phyloP scores from a whole-genome alignment of 1,140 invertebrate species.

The Anadara kagoshimensis region DNA sequence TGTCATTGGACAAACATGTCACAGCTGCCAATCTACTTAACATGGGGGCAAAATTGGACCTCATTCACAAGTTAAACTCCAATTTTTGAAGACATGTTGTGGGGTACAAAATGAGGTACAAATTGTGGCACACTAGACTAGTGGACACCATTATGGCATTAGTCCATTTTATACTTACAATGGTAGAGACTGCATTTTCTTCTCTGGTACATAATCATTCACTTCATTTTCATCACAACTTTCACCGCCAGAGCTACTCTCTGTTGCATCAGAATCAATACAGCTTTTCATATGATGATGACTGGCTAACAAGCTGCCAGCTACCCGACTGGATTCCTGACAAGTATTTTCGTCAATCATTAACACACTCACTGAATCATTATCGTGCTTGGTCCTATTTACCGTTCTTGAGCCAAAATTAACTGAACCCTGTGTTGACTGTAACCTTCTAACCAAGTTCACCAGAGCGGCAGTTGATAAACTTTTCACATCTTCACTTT shows the following conservation, averaged over 20 bases:
- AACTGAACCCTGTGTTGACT: slow-evolving; percentile 68
- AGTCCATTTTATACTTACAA: slow-evolving; percentile 55
- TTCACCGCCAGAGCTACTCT: slow-evolving; percentile 93
- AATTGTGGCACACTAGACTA: no score
- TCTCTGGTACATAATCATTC: slow-evolving; percentile 31
- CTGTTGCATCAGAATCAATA: slow-evolving; percentile 94
- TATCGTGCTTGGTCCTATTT: slow-evolving; percentile 35
- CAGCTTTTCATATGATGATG: slow-evolving; percentile 82
- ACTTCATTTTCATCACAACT: slow-evolving; percentile 89
- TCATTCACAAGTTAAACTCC: no score
- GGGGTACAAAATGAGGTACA: no score
- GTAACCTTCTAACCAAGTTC: slow-evolving; percentile 76
- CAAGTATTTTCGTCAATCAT: slow-evolving; percentile 60
- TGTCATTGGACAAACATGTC: no score
- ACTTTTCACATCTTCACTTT: slow-evolving; percentile 74
- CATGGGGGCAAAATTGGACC: no score
- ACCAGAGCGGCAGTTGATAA: slow-evolving; percentile 77
- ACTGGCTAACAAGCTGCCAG: slow-evolving; percentile 82
- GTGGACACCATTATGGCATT: no score
- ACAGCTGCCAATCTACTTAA: no score
- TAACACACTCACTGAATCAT: slow-evolving; percentile 51
- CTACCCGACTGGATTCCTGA: slow-evolving; percentile 64
- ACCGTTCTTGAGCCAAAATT: slow-evolving; percentile 37
- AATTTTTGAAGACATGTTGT: no score
- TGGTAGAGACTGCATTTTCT: slow-evolving; percentile 45